Base-by-base conservation (phyloP, 35 echinoderm and acorn worm genomes). In the Apostichopus californicus region DNA sequence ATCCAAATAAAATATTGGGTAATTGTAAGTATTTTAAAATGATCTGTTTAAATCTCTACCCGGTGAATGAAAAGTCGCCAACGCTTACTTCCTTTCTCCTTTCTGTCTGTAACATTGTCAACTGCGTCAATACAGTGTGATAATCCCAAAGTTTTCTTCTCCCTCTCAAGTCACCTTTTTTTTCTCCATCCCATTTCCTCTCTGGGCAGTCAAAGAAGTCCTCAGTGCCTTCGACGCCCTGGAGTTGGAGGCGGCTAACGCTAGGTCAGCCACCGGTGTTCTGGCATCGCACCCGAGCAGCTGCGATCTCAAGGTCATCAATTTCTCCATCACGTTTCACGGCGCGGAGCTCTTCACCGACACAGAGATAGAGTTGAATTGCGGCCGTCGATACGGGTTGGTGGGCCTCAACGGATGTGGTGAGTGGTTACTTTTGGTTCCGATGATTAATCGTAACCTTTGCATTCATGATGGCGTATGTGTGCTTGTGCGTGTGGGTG, bases 271-370 rank as follows among this genome's bases (percentile, higher is more conserved):
- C 17, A 96, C 97, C 28, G 97, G 97, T 11, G 97, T 94, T 14
- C 88, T 96, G 6, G 54, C 68, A 6, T 98, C 97, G 0, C 97
- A 98, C 80, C 93, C 89, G 13, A 96, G 95, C 77, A 96, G 97
- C 68, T 80, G 97, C 26, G 97, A 98, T 83, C 18, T 98, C 8
- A 98, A 98, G 88, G 92, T 98, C 73, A 94, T 90, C 87, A 96
- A 96, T 83, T 96, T 96, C 91, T 91, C 94, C 5, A 80, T 98
- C 63, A 98, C 97, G 17, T 98, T 98, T 68, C 97, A 98, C 87
- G 97, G 97, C 8, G 97, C 82, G 9, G 97, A 98, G 56, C 77
- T 98, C 9, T 94, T 98, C 63, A 20, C 78, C 6, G 97, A 98
- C 86, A 96, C 97, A 15, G 80, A 92, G 64, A 87, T 98, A 21